Base-by-base conservation (phyloP, 2,888 invertebrate species). In the Acanthacorydalis orientalis region DNA sequence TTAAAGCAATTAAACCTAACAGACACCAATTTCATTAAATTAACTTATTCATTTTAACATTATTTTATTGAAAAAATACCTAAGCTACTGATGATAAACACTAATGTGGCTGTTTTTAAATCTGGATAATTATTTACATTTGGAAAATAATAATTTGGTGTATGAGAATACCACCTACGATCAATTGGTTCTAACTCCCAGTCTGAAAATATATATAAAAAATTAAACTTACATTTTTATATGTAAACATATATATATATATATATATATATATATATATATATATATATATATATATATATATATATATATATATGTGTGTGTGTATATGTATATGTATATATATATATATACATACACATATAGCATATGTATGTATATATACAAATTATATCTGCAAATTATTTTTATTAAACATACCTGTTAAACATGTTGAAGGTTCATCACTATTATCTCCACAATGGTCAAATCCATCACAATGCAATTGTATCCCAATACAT, bases 391-490 rank as follows among this genome's bases (percentile, higher is more conserved):
- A n/a, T 39, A 39, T 7, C 12, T 8, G n/a, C 4, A 15, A 1
- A 14, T 33, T 6, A n/a, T 12, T 31, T 33, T 50, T 23, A 23
- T 23, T 23, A 23, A 23, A 23, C 6, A 23, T 54, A 70, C 73
- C 70, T 62, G 65, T 62, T 45, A 70, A 70, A 53, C 81, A 82
- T 43, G 74, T 69, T 1, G 69, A 62, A 1, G 75, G 73, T 60
- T 83, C 83, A 60, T 83, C 83, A 53, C 77, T 79, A 51, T 73
- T 73, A 59, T 83, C 83, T 1, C 83, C 83, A 54, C 84, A 84
- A 55, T 84, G 81, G 63, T 84, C 81, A 54, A 81, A 80, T 7
- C 81, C 80, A 60, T 85, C 83, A 59, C 84, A 84, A 47, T 75
- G 74, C 35, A 84, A 62, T 23, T 76, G 70, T 43, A 69, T 70